Conservation (phyloP, 2,113 vertebrate genomes). For the Bubo bubo region DNA sequence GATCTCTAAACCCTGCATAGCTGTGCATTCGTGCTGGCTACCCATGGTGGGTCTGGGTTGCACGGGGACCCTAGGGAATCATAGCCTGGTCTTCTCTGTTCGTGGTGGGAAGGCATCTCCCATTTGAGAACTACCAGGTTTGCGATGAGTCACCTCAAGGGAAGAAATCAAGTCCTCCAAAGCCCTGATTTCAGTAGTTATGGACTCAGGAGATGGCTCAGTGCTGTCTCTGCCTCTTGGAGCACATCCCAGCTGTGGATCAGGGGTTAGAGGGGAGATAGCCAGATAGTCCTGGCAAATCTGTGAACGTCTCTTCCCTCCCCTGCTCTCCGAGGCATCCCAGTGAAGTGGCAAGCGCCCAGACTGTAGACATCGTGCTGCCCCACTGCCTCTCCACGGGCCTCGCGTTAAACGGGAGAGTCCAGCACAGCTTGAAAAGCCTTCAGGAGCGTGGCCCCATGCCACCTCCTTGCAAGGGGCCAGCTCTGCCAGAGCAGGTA, state of each 20-base stretch:
- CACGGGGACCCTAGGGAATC: not conserved
- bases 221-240: not conserved
- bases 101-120: not conserved
- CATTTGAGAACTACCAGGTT: not conserved
- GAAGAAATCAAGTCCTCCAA: not conserved
- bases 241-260: not conserved
- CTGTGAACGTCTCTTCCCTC: not conserved
- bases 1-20: not conserved
- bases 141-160: not conserved
- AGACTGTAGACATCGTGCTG: not conserved
- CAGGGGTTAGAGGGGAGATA: not conserved
- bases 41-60: not conserved
- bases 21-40: not conserved
- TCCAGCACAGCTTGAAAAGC: not conserved
- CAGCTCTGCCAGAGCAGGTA: not conserved
- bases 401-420: rapidly evolving
- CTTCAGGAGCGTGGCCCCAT: not conserved
- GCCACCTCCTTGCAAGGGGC: not conserved
- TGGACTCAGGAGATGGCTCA: not conserved
- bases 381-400: not conserved
- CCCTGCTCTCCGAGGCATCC: not conserved
- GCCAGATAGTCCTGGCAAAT: not conserved
- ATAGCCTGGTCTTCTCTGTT: not conserved
- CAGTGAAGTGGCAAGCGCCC: not conserved
- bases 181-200: not conserved